These are phyloP conservation scores for Danaus chrysippus DNA, from an alignment of 2,888 invertebrate species.

Conservation along the genomic window DNA sequence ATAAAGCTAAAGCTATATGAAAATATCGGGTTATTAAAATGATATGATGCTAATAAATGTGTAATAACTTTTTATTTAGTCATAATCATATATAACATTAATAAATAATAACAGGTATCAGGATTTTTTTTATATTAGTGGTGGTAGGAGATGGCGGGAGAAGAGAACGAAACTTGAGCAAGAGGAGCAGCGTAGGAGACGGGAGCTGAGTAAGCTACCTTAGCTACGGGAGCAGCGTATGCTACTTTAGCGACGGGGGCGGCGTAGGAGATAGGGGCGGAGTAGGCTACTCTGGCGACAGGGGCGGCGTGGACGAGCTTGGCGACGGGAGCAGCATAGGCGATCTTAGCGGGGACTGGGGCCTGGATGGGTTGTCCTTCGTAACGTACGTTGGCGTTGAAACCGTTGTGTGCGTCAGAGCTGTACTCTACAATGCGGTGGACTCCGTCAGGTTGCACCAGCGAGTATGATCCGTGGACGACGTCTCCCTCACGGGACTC, in stretches of 20 bases:
- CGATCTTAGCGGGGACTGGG: slow-evolving; percentile 36
- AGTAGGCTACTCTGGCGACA: slow-evolving; percentile 39
- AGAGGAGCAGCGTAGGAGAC: slow-evolving; percentile 43
- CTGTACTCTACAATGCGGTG: slow-evolving; percentile 70
- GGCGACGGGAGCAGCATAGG: slow-evolving; percentile 41
- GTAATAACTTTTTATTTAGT: slow-evolving; percentile 45
- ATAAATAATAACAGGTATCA: slow-evolving; percentile 35
- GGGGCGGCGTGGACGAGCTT: slow-evolving; percentile 43
- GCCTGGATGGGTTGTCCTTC: slow-evolving; percentile 53
- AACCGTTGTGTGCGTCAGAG: slow-evolving; percentile 63
- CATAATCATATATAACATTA: slow-evolving; percentile 37
- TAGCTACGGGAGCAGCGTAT: slow-evolving; percentile 35
- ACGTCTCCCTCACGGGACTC: slow-evolving; percentile 63
- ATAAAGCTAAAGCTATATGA: not conserved
- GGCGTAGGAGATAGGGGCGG: slow-evolving; percentile 34
- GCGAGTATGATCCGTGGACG: slow-evolving; percentile 70
- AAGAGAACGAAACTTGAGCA: slow-evolving; percentile 57
- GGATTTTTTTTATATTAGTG: slow-evolving; percentile 44
- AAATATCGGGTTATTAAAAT: not conserved
- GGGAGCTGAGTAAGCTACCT: slow-evolving; percentile 42
- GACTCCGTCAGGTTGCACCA: slow-evolving; percentile 69
- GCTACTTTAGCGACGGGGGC: slow-evolving; percentile 40
- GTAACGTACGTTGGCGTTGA: slow-evolving; percentile 70
- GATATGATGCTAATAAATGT: slow-evolving; percentile 29
- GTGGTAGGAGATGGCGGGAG: slow-evolving; percentile 63